Evolutionary conservation across 2,797 vertebrate genomes (phyloP), one percentile per base, ranked within the genome.

Genomic region (Crotalus adamanteus): DNA sequence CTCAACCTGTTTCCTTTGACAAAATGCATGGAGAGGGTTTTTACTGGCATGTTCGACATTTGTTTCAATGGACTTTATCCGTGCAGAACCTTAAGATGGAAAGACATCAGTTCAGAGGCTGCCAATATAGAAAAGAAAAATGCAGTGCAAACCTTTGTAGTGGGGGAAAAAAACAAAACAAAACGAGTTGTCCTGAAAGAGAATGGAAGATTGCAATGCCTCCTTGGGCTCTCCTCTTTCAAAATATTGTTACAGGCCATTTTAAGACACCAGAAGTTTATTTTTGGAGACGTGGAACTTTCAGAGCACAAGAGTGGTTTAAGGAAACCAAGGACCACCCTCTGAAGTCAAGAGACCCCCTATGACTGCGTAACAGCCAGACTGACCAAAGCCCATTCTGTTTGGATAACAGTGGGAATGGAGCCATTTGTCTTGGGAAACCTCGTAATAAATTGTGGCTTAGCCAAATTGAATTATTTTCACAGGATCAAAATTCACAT

Each of bases 241-340:
- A 95, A 94, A 95, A 91, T 94, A 94, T 93, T 93, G 88, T 95
- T 94, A 86, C 95, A 87, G 90, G 60, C 90, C 94, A n/a, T 90
- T 94, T 92, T 59, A 91, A 95, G 61, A 87, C 59, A 42, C 1
- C 86, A 89, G 86, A 92, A 92, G 94, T 93, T 96, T 95, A 93
- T 95, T 96, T 95, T 92, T 87, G 55, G 89, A 93, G 87, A 94
- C 94, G 95, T 87, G 91, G 96, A 95, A 96, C 96, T 95, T 94
- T 92, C 91, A 96, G 94, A 96, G 96, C 96, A 94, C 94, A 96
- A 95, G 95, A 97, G 96, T 93, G 96, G 96, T 95, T 96, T 96
- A 88, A 88, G 92, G 0, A 0, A 97, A 95, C 94, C 95, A 87
- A 93, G 95, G 4, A 65, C 92, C 87, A 94, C 86, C 92, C 95